Base-by-base conservation (phyloP, 2,888 invertebrate genomes). In the Dicycla oo region DNA sequence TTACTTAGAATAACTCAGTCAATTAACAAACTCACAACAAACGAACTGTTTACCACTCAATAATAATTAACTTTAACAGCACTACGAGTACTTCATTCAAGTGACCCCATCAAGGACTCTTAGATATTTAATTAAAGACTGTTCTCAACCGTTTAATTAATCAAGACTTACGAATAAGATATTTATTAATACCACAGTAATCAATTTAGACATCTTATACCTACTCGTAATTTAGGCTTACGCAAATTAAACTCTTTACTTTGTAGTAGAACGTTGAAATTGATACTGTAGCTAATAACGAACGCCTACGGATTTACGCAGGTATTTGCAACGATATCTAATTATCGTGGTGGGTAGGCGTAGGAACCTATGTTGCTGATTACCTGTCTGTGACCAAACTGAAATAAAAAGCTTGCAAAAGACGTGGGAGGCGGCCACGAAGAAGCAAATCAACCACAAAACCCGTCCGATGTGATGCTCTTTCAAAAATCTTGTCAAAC, bases 71-170 rank as follows among this genome's bases (percentile, higher is more conserved):
- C 80, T 80, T 67, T 69, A 62, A 45, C 65, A 81, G 80, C 70
- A 79, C 80, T 77, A 76, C 75, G 81, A n/a, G 34, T 34, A 34
- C 34, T 83, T 67, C 66, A 61, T 75, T 81, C 73, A 64, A 87
- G 82, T 82, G 84, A 87, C 75, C 85, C 83, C 67, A 80, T 64
- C 76, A 73, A 78, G 66, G 75, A 69, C 78, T 82, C 75, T 77
- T 63, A 26, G 76, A 79, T 86, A n/a, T n/a, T n/a, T n/a, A 86
- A 86, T 87, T 85, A 83, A 84, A 78, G 73, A 71, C 69, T 74
- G 79, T 75, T 82, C 78, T 84, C 63, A 85, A 84, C 75, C 82
- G 69, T 67, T 76, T 76, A 84, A 80, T 86, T 87, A 86, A 85
- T 86, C 80, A 86, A 86, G 79, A 73, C 51, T 72, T 64, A 45